Evolutionary conservation across 2,113 vertebrate genomes (phyloP), one percentile per base, ranked within the genome.

Genomic region (Coreoperca whiteheadi): DNA sequence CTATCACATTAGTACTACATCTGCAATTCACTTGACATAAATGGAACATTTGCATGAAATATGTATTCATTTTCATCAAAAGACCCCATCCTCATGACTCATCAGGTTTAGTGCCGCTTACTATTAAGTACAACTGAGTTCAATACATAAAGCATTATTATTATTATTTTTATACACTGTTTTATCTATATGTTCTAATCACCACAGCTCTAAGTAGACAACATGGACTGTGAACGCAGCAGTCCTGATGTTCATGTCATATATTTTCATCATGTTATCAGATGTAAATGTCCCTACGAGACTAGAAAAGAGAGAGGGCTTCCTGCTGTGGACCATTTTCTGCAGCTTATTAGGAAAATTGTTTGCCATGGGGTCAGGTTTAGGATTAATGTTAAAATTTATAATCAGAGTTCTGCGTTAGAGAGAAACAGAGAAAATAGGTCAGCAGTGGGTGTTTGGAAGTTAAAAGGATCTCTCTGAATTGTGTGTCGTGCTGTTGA

Each of bases 401-500:
- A 63, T 76, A 75, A 86, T 81, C 75, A 69, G 18, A 63, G 39
- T 39, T 16, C 37, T 87, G 71, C 12, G 10, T 71, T 37, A 28
- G 66, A 39, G 64, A 53, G 48, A 53, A n/a, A 53, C 39, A 8
- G 66, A 59, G 64, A 68, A 84, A 90, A 32, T 80, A 43, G 83
- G 78, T 86, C 82, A 64, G 66, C 46, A 32, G 87, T 87, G 80
- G 84, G 90, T 83, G 90, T 79, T 77, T 59, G 77, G 50, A 11
- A 82, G 72, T 74, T 79, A 72, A 85, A 88, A 84, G 81, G 64
- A 86, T 86, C 77, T 71, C 75, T 83, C 51, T 59, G 79, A 81
- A 84, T 74, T 59, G 32, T 66, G 74, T 56, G 79, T 57, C 51
- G 51, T 53, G 74, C 76, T 60, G 32, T 59, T 50, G 84, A 88